phyloP scores from a whole-genome alignment of 1,140 invertebrate genomes.

The Penaeus indicus region DNA sequence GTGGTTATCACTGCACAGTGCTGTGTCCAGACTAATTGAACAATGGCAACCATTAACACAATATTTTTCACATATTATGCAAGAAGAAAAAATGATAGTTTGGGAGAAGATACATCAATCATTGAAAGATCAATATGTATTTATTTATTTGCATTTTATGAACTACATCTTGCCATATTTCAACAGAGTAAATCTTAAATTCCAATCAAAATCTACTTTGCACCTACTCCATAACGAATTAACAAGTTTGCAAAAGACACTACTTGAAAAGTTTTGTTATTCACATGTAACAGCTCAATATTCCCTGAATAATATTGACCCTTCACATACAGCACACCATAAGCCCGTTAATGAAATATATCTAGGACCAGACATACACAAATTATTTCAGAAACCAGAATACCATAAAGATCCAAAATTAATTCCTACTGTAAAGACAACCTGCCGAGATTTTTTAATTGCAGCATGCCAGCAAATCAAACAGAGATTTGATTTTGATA shows the following conservation, averaged over 20 bases:
- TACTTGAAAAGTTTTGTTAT: not conserved
- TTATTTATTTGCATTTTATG: too few relatives aligned
- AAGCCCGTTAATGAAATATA: not conserved
- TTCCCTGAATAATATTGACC: not conserved
- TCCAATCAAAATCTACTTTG: too few relatives aligned
- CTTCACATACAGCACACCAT: not conserved
- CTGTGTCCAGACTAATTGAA: not conserved
- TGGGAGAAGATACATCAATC: not conserved
- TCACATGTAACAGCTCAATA: not conserved
- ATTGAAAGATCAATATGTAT: not conserved
- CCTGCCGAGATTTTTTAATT: not conserved
- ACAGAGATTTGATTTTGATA: not conserved
- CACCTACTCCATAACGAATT: not conserved
- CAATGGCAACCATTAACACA: not conserved
- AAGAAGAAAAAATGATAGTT: not conserved
- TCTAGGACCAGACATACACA: not conserved
- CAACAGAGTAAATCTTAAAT: too few relatives aligned
- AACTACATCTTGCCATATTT: too few relatives aligned
- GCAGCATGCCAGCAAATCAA: not conserved
- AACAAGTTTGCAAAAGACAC: not conserved
- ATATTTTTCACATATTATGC: not conserved
- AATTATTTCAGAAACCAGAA: not conserved
- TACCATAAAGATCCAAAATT: not conserved
- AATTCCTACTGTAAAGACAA: not conserved
- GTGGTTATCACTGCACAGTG: constrained; percentile 1